Conservation (phyloP, 2,797 vertebrate species). For the Mormyrops boulengeri region DNA sequence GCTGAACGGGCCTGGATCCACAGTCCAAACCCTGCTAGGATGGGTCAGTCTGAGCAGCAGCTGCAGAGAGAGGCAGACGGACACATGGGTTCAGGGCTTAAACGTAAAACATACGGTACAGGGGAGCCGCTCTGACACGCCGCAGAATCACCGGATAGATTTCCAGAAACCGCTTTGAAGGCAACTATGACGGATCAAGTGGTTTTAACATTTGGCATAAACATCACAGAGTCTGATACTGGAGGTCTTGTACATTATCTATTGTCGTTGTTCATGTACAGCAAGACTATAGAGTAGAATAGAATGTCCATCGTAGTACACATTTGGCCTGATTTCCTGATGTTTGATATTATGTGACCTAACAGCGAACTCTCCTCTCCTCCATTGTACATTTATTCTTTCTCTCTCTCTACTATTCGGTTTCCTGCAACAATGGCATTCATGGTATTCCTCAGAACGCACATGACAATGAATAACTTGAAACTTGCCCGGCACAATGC, state of each 20-base stretch:
- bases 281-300: neutral
- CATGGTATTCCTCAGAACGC: neutral
- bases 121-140: neutral
- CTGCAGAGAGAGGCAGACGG: neutral
- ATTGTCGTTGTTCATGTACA: neutral
- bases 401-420: neutral
- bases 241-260: neutral
- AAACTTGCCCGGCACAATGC: neutral
- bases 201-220: neutral
- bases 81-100: neutral
- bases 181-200: neutral
- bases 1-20: conserved; percentile 34
- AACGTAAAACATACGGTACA: neutral
- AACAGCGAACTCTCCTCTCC: neutral
- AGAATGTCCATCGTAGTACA: neutral
- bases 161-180: neutral
- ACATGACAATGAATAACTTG: neutral
- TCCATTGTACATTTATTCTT: neutral
- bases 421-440: neutral
- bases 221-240: neutral
- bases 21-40: conserved; percentile 30
- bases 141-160: too few relatives aligned
- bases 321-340: neutral
- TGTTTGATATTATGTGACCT: neutral
- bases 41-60: conserved; percentile 21